These are phyloP conservation scores for Argyresthia albistria DNA, from an alignment of 2,888 invertebrate species.

Conservation along the genomic window DNA sequence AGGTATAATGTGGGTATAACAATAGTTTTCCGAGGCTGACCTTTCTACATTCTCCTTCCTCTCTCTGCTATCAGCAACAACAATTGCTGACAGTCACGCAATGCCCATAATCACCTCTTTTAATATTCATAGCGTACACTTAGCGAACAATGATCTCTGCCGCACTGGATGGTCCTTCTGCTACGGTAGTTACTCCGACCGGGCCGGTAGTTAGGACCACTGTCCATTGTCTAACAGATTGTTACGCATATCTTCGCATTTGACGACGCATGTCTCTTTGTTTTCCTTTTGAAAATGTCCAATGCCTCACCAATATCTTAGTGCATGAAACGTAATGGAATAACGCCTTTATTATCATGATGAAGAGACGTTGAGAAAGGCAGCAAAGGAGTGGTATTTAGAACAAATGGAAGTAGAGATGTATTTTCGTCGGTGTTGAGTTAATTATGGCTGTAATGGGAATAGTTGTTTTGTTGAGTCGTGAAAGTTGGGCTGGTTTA, in stretches of 20 bases:
- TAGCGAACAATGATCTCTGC: constrained; percentile 28
- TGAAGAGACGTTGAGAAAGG: neutral
- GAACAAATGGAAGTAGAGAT: neutral
- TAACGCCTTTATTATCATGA: neutral
- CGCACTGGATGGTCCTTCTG: constrained; percentile 31
- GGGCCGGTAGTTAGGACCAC: constrained; percentile 9
- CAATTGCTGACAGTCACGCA: neutral
- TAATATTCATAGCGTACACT: constrained; percentile 19
- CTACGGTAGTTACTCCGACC: constrained; percentile 40
- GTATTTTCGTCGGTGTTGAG: neutral
- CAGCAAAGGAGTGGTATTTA: neutral
- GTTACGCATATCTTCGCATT: constrained; percentile 15
- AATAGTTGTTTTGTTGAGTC: neutral
- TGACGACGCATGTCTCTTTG: constrained; percentile 8
- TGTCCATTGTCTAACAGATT: constrained; percentile 14
- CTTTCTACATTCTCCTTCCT: neutral
- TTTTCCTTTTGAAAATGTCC: constrained; percentile 1
- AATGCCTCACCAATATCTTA: neutral
- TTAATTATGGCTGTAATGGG: neutral
- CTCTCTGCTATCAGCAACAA: neutral
- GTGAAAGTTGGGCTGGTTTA: neutral
- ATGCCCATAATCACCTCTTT: constrained; percentile 7
- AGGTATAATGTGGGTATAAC: too few relatives aligned
- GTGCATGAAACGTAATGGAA: neutral
- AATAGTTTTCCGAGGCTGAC: too few relatives aligned